Base-by-base conservation (phyloP, 2,888 invertebrate species). In the Lochmaea capreae region DNA sequence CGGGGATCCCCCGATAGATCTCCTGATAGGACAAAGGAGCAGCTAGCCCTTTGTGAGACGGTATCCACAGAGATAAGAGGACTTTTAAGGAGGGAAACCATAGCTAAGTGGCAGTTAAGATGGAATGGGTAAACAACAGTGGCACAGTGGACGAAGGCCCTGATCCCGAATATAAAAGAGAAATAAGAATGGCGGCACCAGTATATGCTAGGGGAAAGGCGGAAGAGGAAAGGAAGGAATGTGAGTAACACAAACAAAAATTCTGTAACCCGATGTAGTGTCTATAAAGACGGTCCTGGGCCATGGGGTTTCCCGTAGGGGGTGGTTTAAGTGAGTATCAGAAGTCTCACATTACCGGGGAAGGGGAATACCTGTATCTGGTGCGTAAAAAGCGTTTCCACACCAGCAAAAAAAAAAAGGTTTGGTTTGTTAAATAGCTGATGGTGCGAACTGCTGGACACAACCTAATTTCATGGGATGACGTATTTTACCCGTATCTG, bases 101-200 rank as follows among this genome's bases (percentile, higher is more conserved):
- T 43, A 49, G 43, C 14, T 65, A 39, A 39, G 5, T 39, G 65
- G 52, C 16, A 65, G 8, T 3, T 12, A 6, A 16, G 22, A 65
- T 65, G 42, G n/a, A 42, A 57, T 22, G 9, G 33, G 16, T 1
- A 57, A 9, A n/a, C 39, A 14, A 39, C 8, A 39, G 39, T 54
- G 2, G 54, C 33, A 6, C 67, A 42, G 16, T 67, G 67, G 67
- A 67, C 67, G 18, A 67, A 58, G 14, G 14, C 2, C 12, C 59
- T 58, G 14, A 67, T 67, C 43, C 67, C 67, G n/a, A 26, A 26
- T 12, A 0, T 67, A 9, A 14, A 12, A 1, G 3, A 16, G 22
- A 22, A 22, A 3, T 22, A 3, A 22, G 22, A 22, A 22, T 22
- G 22, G 22, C 22, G 3, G 22, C 22, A 22, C 22, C 22, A 3